Conservation (phyloP, 2,113 vertebrate species). For the Vulpes vulpes region DNA sequence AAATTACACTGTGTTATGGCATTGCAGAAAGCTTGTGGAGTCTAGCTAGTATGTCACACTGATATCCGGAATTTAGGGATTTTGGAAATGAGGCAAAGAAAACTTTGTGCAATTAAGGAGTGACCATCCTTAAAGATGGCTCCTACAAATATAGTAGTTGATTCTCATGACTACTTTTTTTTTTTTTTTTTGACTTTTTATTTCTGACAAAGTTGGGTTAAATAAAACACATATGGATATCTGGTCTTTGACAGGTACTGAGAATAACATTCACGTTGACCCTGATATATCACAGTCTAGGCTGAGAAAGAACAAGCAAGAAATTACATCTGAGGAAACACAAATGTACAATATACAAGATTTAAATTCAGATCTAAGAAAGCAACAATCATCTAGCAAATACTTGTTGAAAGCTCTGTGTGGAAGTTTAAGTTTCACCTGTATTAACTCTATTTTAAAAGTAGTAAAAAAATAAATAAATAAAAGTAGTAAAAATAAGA, state of each 20-base stretch:
- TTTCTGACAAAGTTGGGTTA: constrained; percentile 15
- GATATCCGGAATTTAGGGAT: constrained; percentile 39
- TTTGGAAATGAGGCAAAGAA: constrained; percentile 37
- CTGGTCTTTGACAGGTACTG: neutral
- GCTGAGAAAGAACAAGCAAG: neutral
- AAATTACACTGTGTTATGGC: constrained; percentile 6
- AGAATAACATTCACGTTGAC: neutral
- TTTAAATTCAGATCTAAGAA: constrained; percentile 21
- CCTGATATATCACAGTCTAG: neutral
- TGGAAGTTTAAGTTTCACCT: neutral
- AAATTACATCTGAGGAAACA: constrained; percentile 21
- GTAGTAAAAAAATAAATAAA: neutral
- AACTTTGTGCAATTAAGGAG: constrained; percentile 24
- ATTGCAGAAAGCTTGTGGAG: neutral
- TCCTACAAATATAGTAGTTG: neutral
- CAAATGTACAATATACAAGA: constrained; percentile 13
- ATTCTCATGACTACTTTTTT: neutral
- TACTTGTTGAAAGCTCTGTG: neutral
- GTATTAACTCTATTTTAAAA: neutral
- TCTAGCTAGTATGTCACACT: neutral
- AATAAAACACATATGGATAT: neutral
- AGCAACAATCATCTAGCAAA: neutral
- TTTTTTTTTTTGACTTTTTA: neutral
- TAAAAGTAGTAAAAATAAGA: neutral
- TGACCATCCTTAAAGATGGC: neutral